A percentile compares a stretch with the other conserved stretches of the same genome.
Evolutionary conservation across 2,888 invertebrate genomes (phyloP).

Genomic region (Drosophila kuntzei): DNA sequence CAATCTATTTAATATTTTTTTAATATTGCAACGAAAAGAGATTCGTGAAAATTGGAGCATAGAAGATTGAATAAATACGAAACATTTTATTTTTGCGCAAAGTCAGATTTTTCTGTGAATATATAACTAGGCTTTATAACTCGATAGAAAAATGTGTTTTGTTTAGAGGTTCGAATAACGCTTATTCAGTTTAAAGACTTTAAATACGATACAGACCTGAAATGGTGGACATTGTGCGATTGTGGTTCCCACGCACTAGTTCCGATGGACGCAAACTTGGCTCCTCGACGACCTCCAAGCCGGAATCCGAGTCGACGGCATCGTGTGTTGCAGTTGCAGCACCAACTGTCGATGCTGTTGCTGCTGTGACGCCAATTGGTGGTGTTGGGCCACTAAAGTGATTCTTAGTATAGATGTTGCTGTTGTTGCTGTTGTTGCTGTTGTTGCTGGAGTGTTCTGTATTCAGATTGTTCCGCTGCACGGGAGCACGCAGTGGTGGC

Average conservation of each 20-base stretch:
- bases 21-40: no score
- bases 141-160: no score
- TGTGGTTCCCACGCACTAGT: constrained; percentile 87
- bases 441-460: constrained; percentile 48
- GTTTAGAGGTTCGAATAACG: neutral
- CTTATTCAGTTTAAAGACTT: neutral
- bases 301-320: constrained; percentile 84
- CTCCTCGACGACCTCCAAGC: constrained; percentile 88
- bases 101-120: no score
- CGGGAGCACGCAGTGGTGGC: constrained; percentile 86
- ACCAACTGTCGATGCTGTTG: neutral
- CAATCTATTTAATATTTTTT: no score
- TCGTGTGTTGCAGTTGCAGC: constrained; percentile 32
- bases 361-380: neutral
- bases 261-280: constrained; percentile 89
- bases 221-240: constrained; percentile 87
- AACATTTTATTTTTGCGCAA: no score
- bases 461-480: constrained; percentile 65
- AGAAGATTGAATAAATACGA: no score
- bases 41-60: no score
- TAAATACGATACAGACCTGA: constrained; percentile 84
- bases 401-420: constrained; percentile 58
- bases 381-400: constrained; percentile 35
- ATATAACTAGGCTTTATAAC: no score
- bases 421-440: constrained; percentile 40